phyloP scores from a whole-genome alignment of 2,113 vertebrate species.

The Pteronura brasiliensis region DNA sequence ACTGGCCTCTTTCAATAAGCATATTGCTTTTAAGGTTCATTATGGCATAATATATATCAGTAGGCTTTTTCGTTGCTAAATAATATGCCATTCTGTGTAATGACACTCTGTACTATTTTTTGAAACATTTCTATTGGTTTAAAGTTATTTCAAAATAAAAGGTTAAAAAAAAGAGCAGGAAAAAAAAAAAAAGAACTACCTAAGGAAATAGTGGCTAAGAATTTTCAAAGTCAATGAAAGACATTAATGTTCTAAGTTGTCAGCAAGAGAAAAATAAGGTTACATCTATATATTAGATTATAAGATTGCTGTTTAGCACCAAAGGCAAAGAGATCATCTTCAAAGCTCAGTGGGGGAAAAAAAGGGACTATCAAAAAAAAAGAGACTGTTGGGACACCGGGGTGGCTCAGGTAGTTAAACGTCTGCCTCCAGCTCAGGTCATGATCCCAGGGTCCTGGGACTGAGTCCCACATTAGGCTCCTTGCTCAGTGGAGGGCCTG shows the following conservation, averaged over 20 bases:
- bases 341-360: neutral
- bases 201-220: neutral
- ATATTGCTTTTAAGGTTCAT: neutral
- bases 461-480: too few relatives aligned
- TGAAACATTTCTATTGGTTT: neutral
- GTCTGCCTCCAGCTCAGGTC: neutral
- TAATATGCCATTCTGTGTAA: neutral
- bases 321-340: neutral
- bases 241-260: neutral
- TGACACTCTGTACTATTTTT: neutral
- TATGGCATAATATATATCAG: neutral
- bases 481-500: neutral
- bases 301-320: neutral
- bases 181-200: neutral
- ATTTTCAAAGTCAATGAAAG: neutral
- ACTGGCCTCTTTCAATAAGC: neutral
- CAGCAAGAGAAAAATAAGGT: slow-evolving; percentile 13
- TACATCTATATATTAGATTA: neutral
- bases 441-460: neutral
- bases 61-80: neutral
- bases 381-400: neutral
- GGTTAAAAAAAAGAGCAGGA: neutral
- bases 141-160: neutral
- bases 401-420: neutral
- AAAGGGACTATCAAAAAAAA: neutral